Base-by-base conservation (phyloP, 2,113 vertebrate species). In the Danionella cerebrum region DNA sequence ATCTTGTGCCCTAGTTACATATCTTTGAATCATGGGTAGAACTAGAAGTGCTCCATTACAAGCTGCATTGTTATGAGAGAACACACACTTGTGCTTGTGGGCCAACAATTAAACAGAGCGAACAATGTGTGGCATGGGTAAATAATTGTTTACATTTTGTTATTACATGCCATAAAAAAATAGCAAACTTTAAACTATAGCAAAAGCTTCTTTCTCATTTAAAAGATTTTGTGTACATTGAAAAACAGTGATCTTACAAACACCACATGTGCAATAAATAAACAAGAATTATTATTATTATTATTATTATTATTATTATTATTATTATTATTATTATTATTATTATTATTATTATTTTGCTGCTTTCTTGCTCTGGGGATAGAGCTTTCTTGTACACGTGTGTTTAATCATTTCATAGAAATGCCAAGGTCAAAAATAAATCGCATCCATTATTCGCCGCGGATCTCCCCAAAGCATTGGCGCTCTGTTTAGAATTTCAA, bases 401-500 rank as follows among this genome's bases (percentile, higher is more conserved):
- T 84, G 77, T 85, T 89, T 86, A 86, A 89, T 87, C 83, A 86
- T 88, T 85, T 83, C 85, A 87, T 54, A 80, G 79, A 75, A 81
- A 80, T 81, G 66, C 79, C 85, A 88, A 87, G 84, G 85, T 89
- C 85, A 89, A 86, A 88, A 88, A 86, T 87, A 87, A 89, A 89
- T 87, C 80, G 81, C 82, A 86, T 86, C 82, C 84, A 89, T 89
- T 88, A 88, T 89, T 88, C 86, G 84, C 82, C 63, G 81, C 76
- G 82, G 77, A 83, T 86, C 84, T 89, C 87, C 84, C 87, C 80
- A 83, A 83, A 89, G 88, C 88, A 87, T 86, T 86, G 82, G 83
- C 76, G 77, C 85, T 86, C 84, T 87, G 84, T 88, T 89, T 87
- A 86, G 85, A 89, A 89, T 89, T 88, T 90, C 87, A 90, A 89